Percentiles rank a stretch among this genome's conserved stretches.
These are phyloP conservation scores for Stictonetta naevosa DNA, from an alignment of 2,113 vertebrate genomes.

Conservation along the genomic window DNA sequence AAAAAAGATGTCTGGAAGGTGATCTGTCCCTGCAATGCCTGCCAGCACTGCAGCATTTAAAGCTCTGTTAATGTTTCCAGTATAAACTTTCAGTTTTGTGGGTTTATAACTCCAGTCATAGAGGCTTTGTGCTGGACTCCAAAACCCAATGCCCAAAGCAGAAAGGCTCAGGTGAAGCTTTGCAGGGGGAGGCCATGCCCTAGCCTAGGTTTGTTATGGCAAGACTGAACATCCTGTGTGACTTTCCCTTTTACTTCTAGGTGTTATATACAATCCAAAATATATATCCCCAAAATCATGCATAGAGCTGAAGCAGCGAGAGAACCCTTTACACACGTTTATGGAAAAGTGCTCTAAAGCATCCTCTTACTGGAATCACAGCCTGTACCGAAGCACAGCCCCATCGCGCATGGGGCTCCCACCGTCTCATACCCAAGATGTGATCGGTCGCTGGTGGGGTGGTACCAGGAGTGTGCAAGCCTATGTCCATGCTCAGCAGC, in stretches of 20 bases:
- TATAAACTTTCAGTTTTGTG: neutral
- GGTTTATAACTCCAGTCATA: neutral
- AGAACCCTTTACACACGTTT: fast-evolving
- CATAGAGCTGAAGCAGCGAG: neutral
- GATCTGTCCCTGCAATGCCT: fast-evolving
- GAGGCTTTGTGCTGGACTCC: neutral
- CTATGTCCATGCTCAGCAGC: neutral
- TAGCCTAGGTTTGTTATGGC: fast-evolving
- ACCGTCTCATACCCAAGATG: too few relatives aligned
- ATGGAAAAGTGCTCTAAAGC: fast-evolving
- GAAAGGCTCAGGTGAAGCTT: neutral
- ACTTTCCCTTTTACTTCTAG: neutral
- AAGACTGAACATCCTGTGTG: fast-evolving
- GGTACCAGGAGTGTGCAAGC: fast-evolving
- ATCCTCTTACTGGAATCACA: neutral
- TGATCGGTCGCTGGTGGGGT: too few relatives aligned
- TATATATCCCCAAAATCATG: neutral
- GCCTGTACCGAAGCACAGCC: neutral
- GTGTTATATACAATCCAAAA: fast-evolving
- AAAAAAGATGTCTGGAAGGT: neutral
- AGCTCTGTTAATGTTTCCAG: neutral
- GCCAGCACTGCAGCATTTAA: neutral
- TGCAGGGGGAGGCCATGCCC: fast-evolving
- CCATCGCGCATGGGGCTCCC: fast-evolving
- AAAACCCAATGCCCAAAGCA: neutral